phyloP scores from a whole-genome alignment of 92 coral and sea anemone species.

The Zoanthus sociatus region DNA sequence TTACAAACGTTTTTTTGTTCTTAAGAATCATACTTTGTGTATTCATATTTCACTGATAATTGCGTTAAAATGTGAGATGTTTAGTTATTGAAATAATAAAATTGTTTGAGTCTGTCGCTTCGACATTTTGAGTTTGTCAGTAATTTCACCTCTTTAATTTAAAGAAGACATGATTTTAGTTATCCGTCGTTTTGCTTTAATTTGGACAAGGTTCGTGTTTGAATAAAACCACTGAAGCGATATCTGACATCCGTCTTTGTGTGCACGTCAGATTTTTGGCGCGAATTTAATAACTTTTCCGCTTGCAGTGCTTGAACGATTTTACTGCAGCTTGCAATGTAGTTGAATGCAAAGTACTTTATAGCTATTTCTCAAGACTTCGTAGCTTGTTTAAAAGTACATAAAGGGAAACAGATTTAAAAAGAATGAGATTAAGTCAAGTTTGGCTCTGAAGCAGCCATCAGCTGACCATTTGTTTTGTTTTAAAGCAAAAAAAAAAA shows the following conservation, averaged over 20 bases:
- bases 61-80: constrained; percentile 6
- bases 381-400: not conserved
- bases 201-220: not conserved
- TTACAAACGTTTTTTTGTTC: not conserved
- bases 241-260: not conserved
- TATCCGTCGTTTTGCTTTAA: not conserved
- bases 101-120: not conserved
- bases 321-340: not conserved
- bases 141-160: not conserved
- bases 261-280: constrained; percentile 36
- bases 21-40: not conserved
- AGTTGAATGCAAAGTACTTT: not conserved
- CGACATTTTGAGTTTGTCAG: not conserved
- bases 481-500: not conserved
- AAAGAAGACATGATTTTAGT: not conserved
- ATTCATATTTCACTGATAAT: constrained; percentile 11
- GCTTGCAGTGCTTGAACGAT: constrained; percentile 14
- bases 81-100: constrained; percentile 20
- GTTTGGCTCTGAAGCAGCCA: not conserved
- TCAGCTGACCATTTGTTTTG: not conserved
- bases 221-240: not conserved
- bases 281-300: constrained; percentile 38
- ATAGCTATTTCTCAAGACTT: not conserved
- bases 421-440: not conserved
- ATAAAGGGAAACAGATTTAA: not conserved